Evolutionary conservation across 2,888 invertebrate species (phyloP).

Genomic region (Tipula lateralis): DNA sequence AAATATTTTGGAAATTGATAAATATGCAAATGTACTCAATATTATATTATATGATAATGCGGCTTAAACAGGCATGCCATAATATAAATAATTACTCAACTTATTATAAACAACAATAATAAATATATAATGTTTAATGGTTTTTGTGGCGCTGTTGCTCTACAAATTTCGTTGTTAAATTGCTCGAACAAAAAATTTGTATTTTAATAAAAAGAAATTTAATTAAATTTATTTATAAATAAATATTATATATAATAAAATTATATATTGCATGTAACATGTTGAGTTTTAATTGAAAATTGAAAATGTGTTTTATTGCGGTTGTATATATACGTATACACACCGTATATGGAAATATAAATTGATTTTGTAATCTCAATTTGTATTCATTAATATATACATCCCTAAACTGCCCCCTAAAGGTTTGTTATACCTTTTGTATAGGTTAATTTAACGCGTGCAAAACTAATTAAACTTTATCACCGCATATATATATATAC

Average conservation of each 20-base stretch:
- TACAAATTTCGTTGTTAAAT: not conserved
- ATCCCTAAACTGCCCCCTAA: not conserved
- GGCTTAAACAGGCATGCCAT: no score
- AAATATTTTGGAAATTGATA: no score
- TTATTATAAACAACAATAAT: not conserved
- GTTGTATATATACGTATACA: not conserved
- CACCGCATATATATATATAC: not conserved
- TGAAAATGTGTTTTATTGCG: slow-evolving; percentile 5
- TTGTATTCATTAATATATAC: not conserved
- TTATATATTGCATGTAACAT: slow-evolving; percentile 15
- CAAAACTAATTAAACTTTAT: slow-evolving; percentile 5
- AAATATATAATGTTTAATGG: not conserved
- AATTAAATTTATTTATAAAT: not conserved
- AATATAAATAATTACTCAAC: no score
- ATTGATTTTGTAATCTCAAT: not conserved
- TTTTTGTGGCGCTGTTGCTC: not conserved
- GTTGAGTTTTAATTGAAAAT: slow-evolving; percentile 1
- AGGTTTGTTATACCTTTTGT: not conserved
- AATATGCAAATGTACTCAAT: no score
- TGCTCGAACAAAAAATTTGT: not conserved
- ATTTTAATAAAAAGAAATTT: not conserved
- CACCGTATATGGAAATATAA: not conserved
- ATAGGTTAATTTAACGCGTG: not conserved
- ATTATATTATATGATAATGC: no score
- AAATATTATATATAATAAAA: not conserved